These are phyloP conservation scores for Zaprionus camerounensis DNA, from an alignment of 1,140 invertebrate genomes.

Conservation along the genomic window DNA sequence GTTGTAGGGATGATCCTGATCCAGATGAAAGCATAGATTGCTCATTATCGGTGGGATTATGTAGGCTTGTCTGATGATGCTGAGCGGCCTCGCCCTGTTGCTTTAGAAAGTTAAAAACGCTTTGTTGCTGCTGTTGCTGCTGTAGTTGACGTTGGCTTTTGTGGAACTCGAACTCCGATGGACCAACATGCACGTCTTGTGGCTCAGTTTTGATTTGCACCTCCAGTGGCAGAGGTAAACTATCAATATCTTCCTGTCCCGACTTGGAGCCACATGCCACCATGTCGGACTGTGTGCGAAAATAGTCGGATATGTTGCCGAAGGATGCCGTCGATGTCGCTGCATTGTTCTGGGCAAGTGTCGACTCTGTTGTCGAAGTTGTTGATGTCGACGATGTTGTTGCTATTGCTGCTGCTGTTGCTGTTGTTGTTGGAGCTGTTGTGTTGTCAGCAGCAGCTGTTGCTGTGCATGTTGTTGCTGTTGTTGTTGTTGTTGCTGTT, in stretches of 20 bases:
- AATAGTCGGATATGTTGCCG: slow-evolving; percentile 61
- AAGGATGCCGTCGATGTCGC: slow-evolving; percentile 48
- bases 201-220: slow-evolving; percentile 76
- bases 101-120: slow-evolving; percentile 41
- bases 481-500: slow-evolving; percentile 37
- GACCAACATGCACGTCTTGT: slow-evolving; percentile 46
- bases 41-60: slow-evolving; percentile 29
- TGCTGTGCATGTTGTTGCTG: background rate
- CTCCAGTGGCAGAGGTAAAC: slow-evolving; percentile 45
- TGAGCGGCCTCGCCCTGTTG: slow-evolving; percentile 38
- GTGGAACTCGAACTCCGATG: slow-evolving; percentile 37
- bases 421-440: slow-evolving; percentile 51
- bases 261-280: slow-evolving; percentile 13
- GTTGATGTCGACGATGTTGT: background rate
- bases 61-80: background rate
- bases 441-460: slow-evolving; percentile 2
- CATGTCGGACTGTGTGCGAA: slow-evolving; percentile 29
- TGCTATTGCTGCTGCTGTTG: slow-evolving; percentile 24
- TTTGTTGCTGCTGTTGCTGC: slow-evolving; percentile 15
- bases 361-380: background rate
- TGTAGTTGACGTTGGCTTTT: slow-evolving; percentile 43
- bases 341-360: background rate
- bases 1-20: slow-evolving; percentile 12
- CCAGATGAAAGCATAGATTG: slow-evolving; percentile 20
- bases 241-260: slow-evolving; percentile 18